Base-by-base conservation (phyloP, 1,140 invertebrate genomes). In the Bombus turneri region DNA sequence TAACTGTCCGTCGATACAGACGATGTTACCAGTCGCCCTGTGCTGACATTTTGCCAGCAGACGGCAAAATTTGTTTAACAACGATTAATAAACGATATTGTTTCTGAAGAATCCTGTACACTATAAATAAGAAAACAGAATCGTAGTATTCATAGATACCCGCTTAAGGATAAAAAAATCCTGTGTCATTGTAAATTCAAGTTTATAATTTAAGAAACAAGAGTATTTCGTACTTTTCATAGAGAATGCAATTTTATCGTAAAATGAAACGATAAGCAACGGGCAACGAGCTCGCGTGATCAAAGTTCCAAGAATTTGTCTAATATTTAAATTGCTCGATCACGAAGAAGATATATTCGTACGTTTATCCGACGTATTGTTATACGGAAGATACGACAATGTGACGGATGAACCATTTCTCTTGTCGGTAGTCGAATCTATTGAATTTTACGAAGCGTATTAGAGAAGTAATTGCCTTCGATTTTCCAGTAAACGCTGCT, bases 401-500 rank as follows among this genome's bases (percentile, higher is more conserved):
- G 62, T 37, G 43, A 59, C 69, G 75, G 37, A 9, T 87, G 75
- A 80, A 75, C 85, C 41, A 43, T 86, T 86, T 86, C 81, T 59
- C 34, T 74, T 37, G 69, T 84, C 86, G 57, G 47, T n/a, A 64
- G 37, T 74, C n/a, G 74, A 79, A 79, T 84, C 69, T 80, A 87
- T 87, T 64, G 72, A 81, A 66, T 81, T 87, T 85, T 73, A 64
- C 71, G 43, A 81, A 79, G 71, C 47, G 47, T 53, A 57, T 81
- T 72, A 72, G 39, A 76, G 64, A 85, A 87, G 66, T 68, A 73
- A 73, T 22, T 74, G 85, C 43, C 85, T 86, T 86, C 87, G 81
- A 86, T 88, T 79, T 86, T 86, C 85, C 84, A 59, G 59, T 68
- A 80, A 77, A 76, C 37, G 73, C 41, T 66, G 82, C 81, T 66